Conservation (phyloP, 2,888 invertebrate genomes). For the Cancer borealis region DNA sequence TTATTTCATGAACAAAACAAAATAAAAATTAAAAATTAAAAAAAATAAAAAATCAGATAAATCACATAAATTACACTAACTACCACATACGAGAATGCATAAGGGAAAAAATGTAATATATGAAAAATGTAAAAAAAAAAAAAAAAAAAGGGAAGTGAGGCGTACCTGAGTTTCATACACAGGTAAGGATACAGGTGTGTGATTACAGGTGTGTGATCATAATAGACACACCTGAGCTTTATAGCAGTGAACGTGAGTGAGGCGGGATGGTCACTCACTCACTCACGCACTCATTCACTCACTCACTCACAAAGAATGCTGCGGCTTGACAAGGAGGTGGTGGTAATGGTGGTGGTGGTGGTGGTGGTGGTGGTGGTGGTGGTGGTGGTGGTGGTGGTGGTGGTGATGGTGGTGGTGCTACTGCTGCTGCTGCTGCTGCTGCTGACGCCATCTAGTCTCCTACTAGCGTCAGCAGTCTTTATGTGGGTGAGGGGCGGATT, state of each 20-base stretch:
- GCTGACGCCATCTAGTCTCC: neutral
- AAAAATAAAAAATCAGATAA: too few species aligned
- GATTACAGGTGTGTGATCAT: neutral
- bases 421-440: too few species aligned
- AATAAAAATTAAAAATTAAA: too few species aligned
- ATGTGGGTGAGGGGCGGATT: neutral
- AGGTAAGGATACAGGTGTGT: too few species aligned
- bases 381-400: neutral
- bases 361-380: neutral
- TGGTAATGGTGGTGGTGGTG: neutral
- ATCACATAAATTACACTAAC: too few species aligned
- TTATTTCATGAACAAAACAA: too few species aligned
- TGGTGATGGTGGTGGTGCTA: neutral
- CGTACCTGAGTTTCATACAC: too few species aligned
- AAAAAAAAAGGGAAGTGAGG: too few species aligned
- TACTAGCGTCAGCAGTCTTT: neutral
- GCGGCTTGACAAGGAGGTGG: neutral
- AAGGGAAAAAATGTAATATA: too few species aligned
- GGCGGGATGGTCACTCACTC: neutral
- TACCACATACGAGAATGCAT: too few species aligned
- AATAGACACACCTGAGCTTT: neutral
- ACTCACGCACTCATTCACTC: too few species aligned
- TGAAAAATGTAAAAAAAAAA: too few species aligned
- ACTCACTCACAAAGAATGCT: neutral
- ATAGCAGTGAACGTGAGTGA: neutral